Conservation (phyloP, 1,140 invertebrate genomes). For the Drosophila gunungcola region DNA sequence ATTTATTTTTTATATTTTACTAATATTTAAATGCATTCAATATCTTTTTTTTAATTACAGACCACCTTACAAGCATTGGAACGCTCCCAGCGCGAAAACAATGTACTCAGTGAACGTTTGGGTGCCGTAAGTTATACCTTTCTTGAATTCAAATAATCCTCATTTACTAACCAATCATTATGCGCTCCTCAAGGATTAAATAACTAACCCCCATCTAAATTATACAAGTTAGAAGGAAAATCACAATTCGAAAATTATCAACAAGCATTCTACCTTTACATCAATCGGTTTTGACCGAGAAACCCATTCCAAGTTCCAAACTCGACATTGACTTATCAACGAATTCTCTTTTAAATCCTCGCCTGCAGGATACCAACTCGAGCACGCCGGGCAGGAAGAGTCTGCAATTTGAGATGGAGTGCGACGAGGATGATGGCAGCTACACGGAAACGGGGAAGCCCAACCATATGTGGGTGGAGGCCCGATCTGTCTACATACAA, state of each 20-base stretch:
- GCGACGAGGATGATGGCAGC: slow-evolving; percentile 87
- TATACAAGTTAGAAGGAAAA: background rate
- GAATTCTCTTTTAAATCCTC: background rate
- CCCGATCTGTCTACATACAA: slow-evolving; percentile 89
- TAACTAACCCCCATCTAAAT: slow-evolving; percentile 12
- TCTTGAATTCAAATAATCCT: background rate
- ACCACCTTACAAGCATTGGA: slow-evolving; percentile 87
- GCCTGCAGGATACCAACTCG: slow-evolving; percentile 62
- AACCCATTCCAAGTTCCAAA: background rate
- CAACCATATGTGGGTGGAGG: slow-evolving; percentile 86
- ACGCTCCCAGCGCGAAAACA: slow-evolving; percentile 87
- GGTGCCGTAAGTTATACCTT: slow-evolving; percentile 83
- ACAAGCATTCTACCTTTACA: background rate
- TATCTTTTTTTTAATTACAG: slow-evolving; percentile 41
- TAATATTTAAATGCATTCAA: background rate
- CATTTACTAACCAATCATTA: slow-evolving; percentile 33
- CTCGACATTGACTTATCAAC: background rate
- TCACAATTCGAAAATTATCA: background rate
- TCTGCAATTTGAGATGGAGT: slow-evolving; percentile 91
- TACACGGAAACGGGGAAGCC: slow-evolving; percentile 78
- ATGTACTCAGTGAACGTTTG: slow-evolving; percentile 87
- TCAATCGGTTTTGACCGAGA: slow-evolving; percentile 3
- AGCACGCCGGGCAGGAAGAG: slow-evolving; percentile 85
- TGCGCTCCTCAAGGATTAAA: slow-evolving; percentile 9
- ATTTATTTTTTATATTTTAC: background rate